Evolutionary conservation across 2,113 vertebrate species (phyloP), one percentile per base, ranked within the genome.

Genomic region (Monopterus albus): DNA sequence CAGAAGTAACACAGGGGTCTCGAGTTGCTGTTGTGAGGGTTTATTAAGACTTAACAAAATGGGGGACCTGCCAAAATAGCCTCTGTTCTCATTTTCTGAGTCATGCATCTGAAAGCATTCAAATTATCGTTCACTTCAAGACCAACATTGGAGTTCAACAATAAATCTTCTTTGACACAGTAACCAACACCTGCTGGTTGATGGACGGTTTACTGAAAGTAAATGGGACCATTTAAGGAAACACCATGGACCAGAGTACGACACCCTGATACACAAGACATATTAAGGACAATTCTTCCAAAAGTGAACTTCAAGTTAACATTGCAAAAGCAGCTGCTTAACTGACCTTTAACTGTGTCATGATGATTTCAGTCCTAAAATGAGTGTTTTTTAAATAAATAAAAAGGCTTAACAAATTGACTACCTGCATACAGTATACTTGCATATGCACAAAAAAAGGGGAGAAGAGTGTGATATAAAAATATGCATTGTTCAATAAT

Each of bases 1-100:
- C 1, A 36, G 0, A 25, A 17, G 6, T 11, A 57, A n/a, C 23
- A 40, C 36, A 40, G 21, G 21, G 5, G 38, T 31, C 59, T 49
- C n/a, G 20, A 1, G 8, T 43, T 0, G 3, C 26, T 82, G 60
- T 67, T 65, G 76, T 36, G 20, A 26, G 83, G 73, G 80, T 92
- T 92, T 91, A 92, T 92, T 92, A 74, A 82, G 85, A 87, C 76
- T 79, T 75, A 81, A 88, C 77, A 88, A 83, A 87, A 78, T 10
- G 47, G 57, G 56, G 76, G 28, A 38, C 45, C 26, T 35, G 58
- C 66, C 57, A 71, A 75, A 81, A 60, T 47, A 52, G 35, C 71
- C 6, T 72, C 67, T 52, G 36, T 67, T 18, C 14, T 57, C 9
- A 5, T 63, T 39, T 78, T 39, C 53, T 31, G 12, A 75, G 70